phyloP scores from a whole-genome alignment of 2,797 vertebrate species.

The Numenius phaeopus region DNA sequence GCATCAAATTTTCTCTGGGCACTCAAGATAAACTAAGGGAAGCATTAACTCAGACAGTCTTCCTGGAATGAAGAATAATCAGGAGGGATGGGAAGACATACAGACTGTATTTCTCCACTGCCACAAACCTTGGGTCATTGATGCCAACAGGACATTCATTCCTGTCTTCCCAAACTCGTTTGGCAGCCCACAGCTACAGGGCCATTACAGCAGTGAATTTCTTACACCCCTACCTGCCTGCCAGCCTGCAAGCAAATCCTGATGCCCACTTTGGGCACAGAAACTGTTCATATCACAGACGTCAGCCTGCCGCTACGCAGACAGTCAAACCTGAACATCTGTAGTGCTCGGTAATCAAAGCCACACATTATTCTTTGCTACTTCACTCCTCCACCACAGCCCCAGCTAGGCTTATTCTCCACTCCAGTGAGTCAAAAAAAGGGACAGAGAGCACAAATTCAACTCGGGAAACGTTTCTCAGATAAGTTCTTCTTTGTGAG shows the following conservation, averaged over 20 bases:
- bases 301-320: neutral
- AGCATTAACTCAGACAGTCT: neutral
- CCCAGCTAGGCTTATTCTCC: slow-evolving; percentile 10
- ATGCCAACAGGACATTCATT: neutral
- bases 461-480: neutral
- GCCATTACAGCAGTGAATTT: neutral
- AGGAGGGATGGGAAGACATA: neutral
- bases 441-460: slow-evolving; percentile 47
- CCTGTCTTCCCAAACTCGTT: neutral
- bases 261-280: neutral
- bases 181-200: neutral
- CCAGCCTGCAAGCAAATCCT: neutral
- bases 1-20: neutral
- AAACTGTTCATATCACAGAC: neutral
- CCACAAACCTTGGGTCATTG: neutral
- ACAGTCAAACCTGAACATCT: neutral
- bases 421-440: slow-evolving; percentile 25
- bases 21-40: neutral
- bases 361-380: neutral
- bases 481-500: slow-evolving; percentile 38
- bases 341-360: slow-evolving; percentile 37
- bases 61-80: neutral
- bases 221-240: neutral
- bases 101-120: neutral
- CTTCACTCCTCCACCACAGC: slow-evolving; percentile 37